Evolutionary conservation across 2,797 vertebrate genomes (phyloP), one percentile per base, ranked within the genome.

Genomic region (Rhyacichthys aspro): DNA sequence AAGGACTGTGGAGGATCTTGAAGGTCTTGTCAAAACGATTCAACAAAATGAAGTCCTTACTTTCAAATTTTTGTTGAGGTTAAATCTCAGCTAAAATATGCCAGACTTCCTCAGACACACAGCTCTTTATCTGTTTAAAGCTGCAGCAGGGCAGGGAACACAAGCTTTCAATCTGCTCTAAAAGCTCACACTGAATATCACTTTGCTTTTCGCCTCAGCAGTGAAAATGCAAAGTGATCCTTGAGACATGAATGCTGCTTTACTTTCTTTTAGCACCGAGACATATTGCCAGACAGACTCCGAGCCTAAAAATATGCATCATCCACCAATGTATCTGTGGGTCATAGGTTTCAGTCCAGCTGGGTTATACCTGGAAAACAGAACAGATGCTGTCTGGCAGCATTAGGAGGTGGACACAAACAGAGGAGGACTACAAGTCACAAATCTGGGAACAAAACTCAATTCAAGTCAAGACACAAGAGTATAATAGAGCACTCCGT

Each of bases 51-150:
- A n/a, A n/a, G n/a, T n/a, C n/a, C n/a, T n/a, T n/a, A 23, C 19
- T 23, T 23, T 23, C 11, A 54, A 47, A 46, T 37, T 43, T 72
- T 42, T 50, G 36, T 69, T 55, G 64, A 32, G 61, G 32, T n/a
- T 32, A 49, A 38, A 46, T 41, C 23, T 17, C 41, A 45, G 45
- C 36, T 33, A 14, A 17, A 71, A 28, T 8, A 37, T 56, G 50
- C 43, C 18, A 1, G 15, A 57, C 1, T 59, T 56, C 48, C 39
- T 63, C 34, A 49, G 55, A 67, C 43, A 32, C 49, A 32, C 36
- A 72, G 14, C 43, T n/a, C 43, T 58, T 43, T 41, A 59, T 34
- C 37, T 71, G 19, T 48, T 72, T 55, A 44, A 63, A 67, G 53
- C 38, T 67, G 55, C 59, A 59, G 54, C 14, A 14, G 14, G 19